Evolutionary conservation across 2,888 invertebrate species (phyloP).

Genomic region (Cantharis rufa): DNA sequence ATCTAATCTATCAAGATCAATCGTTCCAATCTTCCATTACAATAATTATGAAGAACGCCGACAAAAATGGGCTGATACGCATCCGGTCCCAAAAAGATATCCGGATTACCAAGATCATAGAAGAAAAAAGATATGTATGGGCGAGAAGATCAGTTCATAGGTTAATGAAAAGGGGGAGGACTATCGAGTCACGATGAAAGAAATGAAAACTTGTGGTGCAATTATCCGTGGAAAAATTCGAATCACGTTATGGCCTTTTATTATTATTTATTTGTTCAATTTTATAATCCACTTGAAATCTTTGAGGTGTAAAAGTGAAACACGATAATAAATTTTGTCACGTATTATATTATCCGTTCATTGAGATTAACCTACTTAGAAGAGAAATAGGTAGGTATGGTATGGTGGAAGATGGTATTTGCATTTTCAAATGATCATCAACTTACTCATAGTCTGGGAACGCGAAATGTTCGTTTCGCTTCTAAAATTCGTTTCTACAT

Average conservation of each 20-base stretch:
- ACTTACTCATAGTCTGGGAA: constrained; percentile 31
- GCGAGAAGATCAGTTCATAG: constrained; percentile 45
- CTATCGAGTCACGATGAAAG: constrained; percentile 32
- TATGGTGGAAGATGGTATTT: background rate
- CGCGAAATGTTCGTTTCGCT: constrained; percentile 9
- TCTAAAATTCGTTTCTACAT: constrained; percentile 20
- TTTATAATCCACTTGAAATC: background rate
- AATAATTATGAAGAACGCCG: background rate
- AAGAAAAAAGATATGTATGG: constrained; percentile 11
- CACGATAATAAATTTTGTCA: background rate
- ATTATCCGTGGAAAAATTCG: background rate
- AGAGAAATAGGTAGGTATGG: background rate
- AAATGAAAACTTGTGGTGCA: background rate
- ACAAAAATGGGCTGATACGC: background rate
- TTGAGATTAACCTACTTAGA: background rate
- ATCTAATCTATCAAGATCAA: constrained; percentile 1
- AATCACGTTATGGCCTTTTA: background rate
- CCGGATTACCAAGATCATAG: background rate
- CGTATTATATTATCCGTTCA: background rate
- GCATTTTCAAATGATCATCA: background rate
- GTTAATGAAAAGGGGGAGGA: constrained; percentile 47
- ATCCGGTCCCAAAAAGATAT: background rate
- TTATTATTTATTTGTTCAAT: background rate
- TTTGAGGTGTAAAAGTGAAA: background rate
- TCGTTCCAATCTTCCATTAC: background rate